Percentiles rank a stretch among this genome's conserved stretches.
Conservation (phyloP, 2,113 vertebrate species). For the Rhodinocichla rosea region DNA sequence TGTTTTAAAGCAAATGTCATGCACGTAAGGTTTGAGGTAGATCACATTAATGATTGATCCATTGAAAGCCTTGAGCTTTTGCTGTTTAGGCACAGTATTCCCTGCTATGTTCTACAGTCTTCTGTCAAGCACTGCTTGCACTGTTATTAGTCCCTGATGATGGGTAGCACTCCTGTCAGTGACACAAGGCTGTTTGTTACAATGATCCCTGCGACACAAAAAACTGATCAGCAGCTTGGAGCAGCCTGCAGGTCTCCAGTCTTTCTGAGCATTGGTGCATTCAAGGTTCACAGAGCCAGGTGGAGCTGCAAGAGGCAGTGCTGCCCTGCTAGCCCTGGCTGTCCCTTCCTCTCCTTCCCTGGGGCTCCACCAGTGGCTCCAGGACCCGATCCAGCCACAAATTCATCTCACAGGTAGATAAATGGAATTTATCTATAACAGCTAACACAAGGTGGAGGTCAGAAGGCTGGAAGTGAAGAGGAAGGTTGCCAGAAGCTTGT, state of each 20-base stretch:
- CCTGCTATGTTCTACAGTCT: not conserved
- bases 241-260: not conserved
- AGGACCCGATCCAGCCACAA: accelerated
- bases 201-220: not conserved
- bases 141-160: not conserved
- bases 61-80: not conserved
- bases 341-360: not conserved
- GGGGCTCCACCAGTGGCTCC: not conserved
- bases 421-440: not conserved
- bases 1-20: not conserved
- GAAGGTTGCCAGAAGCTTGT: not conserved
- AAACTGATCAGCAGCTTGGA: not conserved
- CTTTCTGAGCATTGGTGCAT: not conserved
- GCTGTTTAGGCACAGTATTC: not conserved
- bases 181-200: not conserved
- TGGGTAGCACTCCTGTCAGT: not conserved
- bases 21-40: not conserved
- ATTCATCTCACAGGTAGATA: not conserved
- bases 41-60: not conserved
- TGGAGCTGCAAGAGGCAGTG: not conserved
- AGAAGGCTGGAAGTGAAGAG: not conserved
- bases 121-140: not conserved
- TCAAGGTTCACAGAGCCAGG: not conserved
- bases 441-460: not conserved
- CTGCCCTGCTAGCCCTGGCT: not conserved